Evolutionary conservation across 2,113 vertebrate genomes (phyloP), one percentile per base, ranked within the genome.

Genomic region (Cheilinus undulatus): DNA sequence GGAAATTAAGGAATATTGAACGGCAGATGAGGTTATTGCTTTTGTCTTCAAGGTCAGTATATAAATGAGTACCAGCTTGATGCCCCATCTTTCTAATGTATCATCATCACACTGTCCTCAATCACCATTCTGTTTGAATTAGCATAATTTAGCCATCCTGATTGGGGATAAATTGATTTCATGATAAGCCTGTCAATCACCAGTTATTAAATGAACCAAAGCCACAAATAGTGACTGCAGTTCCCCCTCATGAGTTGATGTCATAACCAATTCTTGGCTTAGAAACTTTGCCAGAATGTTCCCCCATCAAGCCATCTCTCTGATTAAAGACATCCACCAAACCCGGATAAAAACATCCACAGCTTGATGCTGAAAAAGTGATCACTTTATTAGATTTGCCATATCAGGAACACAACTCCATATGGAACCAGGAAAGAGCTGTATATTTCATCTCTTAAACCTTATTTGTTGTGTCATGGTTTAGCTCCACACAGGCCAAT

Each of bases 161-260:
- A 80, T 84, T 80, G 69, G 60, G 56, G 46, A 73, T 77, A 73
- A 76, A 88, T 84, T 64, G 78, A 84, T 62, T 69, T 64, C 3
- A 69, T 81, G 70, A 69, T 60, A 69, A 67, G 83, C 68, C 63
- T 84, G 78, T 80, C 85, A 86, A 82, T 86, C 70, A 72, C 8
- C 42, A 10, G 3, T 86, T 80, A 78, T 70, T 67, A 76, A 75
- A 82, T 36, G 70, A 75, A 82, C 67, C 85, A 79, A 73, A 71
- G 62, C 65, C 54, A 85, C 59, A 59, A 71, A 70, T 63, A 67
- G 65, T 48, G 58, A 23, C 43, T 12, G 13, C 24, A 13, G 50
- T 66, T 34, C 13, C 22, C 6, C 56, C 36, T 24, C 8, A 5
- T 36, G 65, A 38, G 27, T 30, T 80, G 64, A 74, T 69, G 74